phyloP scores from a whole-genome alignment of 2,113 vertebrate genomes.

The Lycocorax pyrrhopterus region DNA sequence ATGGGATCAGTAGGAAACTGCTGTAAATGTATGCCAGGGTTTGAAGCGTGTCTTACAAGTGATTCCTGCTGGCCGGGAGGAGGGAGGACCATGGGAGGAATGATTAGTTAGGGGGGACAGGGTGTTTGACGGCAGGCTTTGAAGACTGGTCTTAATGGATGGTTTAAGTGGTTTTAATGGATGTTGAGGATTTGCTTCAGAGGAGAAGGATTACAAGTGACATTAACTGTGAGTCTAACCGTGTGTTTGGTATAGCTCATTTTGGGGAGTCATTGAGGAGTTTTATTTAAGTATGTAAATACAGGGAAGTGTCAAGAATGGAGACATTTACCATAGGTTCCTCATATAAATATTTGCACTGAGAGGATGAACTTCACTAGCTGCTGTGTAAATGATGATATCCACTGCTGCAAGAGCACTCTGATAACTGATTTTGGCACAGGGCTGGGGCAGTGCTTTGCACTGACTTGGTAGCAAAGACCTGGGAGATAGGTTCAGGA shows the following conservation, averaged over 20 bases:
- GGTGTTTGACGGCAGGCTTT: not conserved
- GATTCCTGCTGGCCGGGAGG: not conserved
- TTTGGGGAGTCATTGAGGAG: conserved; percentile 8
- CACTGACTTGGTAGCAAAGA: not conserved
- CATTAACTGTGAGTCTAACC: not conserved
- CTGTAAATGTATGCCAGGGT: not conserved
- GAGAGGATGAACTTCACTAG: conserved; percentile 1
- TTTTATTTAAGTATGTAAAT: conserved; percentile 50
- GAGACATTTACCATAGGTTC: conserved; percentile 5
- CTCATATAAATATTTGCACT: conserved; percentile 24
- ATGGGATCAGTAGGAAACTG: not conserved
- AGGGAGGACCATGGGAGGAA: not conserved
- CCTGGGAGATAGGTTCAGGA: not conserved
- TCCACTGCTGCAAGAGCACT: not conserved
- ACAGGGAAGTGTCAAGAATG: not conserved
- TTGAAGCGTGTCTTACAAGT: not conserved
- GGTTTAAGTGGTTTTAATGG: conserved; percentile 54
- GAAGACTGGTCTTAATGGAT: conserved; percentile 27
- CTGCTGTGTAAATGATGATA: conserved; percentile 38
- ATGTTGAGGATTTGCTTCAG: conserved; percentile 27
- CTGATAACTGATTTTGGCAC: not conserved
- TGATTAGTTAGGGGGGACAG: not conserved
- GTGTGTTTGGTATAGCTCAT: not conserved
- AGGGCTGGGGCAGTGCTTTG: not conserved
- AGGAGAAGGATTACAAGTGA: conserved; percentile 34